Evolutionary conservation across 2,113 vertebrate genomes (phyloP), one percentile per base, ranked within the genome.

Genomic region (Danio rerio): DNA sequence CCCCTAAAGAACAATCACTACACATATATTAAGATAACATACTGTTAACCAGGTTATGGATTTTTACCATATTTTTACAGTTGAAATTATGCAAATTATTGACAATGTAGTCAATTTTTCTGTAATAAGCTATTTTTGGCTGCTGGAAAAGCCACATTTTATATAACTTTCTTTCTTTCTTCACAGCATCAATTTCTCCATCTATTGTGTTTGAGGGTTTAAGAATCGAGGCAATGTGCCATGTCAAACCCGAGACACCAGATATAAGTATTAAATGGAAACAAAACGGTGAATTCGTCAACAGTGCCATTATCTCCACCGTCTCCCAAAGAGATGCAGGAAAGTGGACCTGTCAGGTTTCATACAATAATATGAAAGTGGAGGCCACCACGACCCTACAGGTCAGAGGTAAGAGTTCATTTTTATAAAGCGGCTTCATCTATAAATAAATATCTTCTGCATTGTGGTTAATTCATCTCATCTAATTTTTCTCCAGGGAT

Each of bases 331-430:
- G 6, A 5, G n/a, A 92, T 11, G 12, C 31, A 0, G 93, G 93
- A 83, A 85, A 52, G 15, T 94, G 93, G 93, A 92, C 84, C 15
- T 94, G 94, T 13, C 42, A 81, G 0, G 11, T 93, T 21, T 0
- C 0, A 1, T 47, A 75, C 61, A 3, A 12, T 7, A 61, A 56
- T 16, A 47, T 31, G 9, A 42, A 42, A 10, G 76, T 42, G 9
- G 81, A 18, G 31, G 86, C 84, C 40, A 88, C 88, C 0, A 61
- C 81, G 2, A 10, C 11, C 15, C 75, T 94, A 63, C 79, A 85
- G 1, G 89, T 94, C 31, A 86, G n/a, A 88, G 93, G 94, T 94
- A 74, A 84, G 82, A 9, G 20, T 18, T 18, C 9, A 0, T 6
- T 43, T 66, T 63, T 31, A 31, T 31, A 31, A 56, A 49, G 40